Evolutionary conservation across 2,797 vertebrate species (phyloP).

Genomic region (Sebastes melanostomus): DNA sequence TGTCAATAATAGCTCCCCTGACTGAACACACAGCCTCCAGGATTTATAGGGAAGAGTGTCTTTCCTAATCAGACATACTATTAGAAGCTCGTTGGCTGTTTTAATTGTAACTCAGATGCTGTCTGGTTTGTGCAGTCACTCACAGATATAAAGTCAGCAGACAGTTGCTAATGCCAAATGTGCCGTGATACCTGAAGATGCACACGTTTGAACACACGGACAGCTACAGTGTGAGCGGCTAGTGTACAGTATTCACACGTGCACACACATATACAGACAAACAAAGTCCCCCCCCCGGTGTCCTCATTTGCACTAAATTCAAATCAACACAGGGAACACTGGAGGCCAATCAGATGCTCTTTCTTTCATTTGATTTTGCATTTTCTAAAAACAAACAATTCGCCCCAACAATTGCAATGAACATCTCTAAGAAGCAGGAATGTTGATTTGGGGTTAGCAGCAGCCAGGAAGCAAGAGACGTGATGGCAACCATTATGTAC

Average conservation of each 20-base stretch:
- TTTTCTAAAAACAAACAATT: slow-evolving; percentile 80
- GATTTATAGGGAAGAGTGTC: slow-evolving; percentile 56
- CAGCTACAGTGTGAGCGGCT: neutral
- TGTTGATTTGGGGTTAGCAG: slow-evolving; percentile 77
- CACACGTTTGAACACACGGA: slow-evolving; percentile 8
- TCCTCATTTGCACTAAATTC: slow-evolving; percentile 69
- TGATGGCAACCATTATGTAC: slow-evolving; percentile 76
- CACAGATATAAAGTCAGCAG: slow-evolving; percentile 27
- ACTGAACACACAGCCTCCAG: slow-evolving; percentile 67
- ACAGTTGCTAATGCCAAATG: slow-evolving; percentile 4
- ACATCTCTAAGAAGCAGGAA: slow-evolving; percentile 69
- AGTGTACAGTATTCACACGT: slow-evolving; percentile 1
- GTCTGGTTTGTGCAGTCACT: slow-evolving; percentile 44
- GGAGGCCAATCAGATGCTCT: slow-evolving; percentile 71
- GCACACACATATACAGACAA: slow-evolving; percentile 12
- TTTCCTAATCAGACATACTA: slow-evolving; percentile 64
- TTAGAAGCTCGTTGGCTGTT: slow-evolving; percentile 56
- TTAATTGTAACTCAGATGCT: slow-evolving; percentile 62
- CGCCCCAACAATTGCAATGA: slow-evolving; percentile 69
- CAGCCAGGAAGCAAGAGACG: slow-evolving; percentile 73
- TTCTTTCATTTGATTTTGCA: slow-evolving; percentile 69
- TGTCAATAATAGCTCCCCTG: slow-evolving; percentile 73
- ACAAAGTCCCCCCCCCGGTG: slow-evolving; percentile 24
- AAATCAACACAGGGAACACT: slow-evolving; percentile 61
- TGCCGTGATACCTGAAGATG: slow-evolving; percentile 17